These are phyloP conservation scores for Pica pica DNA, from an alignment of 2,113 vertebrate genomes.

Conservation along the genomic window DNA sequence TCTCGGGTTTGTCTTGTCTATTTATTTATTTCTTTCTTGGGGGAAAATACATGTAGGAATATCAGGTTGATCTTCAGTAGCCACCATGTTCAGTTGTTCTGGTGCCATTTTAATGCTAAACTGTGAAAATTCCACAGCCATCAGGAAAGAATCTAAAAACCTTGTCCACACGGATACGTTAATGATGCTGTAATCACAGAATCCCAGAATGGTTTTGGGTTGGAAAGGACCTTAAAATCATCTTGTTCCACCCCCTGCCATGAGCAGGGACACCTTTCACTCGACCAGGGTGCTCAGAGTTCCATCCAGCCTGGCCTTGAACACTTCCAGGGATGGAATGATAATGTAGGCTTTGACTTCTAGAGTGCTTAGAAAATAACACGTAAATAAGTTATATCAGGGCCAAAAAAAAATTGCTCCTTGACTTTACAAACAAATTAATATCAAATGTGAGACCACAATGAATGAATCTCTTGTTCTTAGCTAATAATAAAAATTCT, in stretches of 20 bases:
- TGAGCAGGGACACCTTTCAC: neutral
- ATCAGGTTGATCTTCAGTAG: neutral
- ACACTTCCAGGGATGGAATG: neutral
- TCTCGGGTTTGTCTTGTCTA: neutral
- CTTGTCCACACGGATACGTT: neutral
- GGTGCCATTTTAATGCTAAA: neutral
- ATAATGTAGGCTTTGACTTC: neutral
- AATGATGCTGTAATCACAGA: neutral
- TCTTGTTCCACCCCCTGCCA: neutral
- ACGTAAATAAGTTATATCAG: neutral
- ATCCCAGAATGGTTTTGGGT: neutral
- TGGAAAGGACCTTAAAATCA: neutral
- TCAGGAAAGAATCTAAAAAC: neutral
- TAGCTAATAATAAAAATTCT: neutral
- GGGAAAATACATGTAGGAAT: neutral
- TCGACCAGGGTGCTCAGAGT: neutral
- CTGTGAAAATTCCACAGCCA: neutral
- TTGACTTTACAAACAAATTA: neutral
- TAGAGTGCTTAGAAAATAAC: neutral
- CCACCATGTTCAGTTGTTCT: neutral
- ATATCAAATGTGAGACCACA: neutral
- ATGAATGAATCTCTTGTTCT: neutral
- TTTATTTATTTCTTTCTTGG: neutral
- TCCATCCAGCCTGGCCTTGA: neutral
- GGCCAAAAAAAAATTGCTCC: neutral